Conservation (phyloP, 2,888 invertebrate species). For the Pyrochroa serraticornis region DNA sequence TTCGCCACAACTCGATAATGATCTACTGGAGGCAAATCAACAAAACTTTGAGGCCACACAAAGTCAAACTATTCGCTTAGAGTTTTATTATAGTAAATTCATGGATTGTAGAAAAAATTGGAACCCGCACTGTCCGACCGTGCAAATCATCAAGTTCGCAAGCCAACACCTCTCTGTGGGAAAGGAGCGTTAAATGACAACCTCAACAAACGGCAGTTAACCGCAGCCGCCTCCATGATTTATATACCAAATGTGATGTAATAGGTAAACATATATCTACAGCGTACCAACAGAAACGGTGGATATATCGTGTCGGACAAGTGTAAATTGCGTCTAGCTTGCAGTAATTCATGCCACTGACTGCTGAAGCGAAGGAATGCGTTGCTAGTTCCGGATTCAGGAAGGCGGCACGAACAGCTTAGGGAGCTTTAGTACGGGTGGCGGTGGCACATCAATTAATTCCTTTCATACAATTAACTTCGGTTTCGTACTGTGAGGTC, state of each 20-base stretch:
- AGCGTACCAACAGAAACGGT: conserved; percentile 37
- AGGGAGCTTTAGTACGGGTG: conserved; percentile 15
- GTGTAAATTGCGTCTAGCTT: conserved; percentile 45
- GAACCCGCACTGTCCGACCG: no score
- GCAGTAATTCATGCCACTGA: conserved; percentile 41
- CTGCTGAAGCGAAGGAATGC: conserved; percentile 30
- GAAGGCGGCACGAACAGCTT: conserved; percentile 17
- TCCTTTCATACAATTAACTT: not conserved
- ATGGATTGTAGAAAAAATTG: no score
- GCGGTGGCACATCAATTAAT: conserved; percentile 4
- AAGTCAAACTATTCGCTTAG: no score
- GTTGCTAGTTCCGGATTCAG: conserved; percentile 15
- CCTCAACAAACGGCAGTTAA: conserved; percentile 16
- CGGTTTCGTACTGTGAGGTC: not conserved
- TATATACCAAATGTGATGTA: conserved; percentile 40
- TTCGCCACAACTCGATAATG: no score
- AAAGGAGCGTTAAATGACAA: conserved; percentile 11
- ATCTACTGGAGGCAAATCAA: no score
- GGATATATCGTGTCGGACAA: conserved; percentile 44
- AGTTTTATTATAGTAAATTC: no score
- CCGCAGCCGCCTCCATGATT: conserved; percentile 36
- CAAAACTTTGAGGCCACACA: no score
- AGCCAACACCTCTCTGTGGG: conserved; percentile 10
- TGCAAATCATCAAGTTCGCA: not conserved
- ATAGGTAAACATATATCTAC: conserved; percentile 41